A percentile compares a stretch with the other conserved stretches of the same genome.
Evolutionary conservation across 2,797 vertebrate genomes (phyloP).

Genomic region (Lophius americanus): DNA sequence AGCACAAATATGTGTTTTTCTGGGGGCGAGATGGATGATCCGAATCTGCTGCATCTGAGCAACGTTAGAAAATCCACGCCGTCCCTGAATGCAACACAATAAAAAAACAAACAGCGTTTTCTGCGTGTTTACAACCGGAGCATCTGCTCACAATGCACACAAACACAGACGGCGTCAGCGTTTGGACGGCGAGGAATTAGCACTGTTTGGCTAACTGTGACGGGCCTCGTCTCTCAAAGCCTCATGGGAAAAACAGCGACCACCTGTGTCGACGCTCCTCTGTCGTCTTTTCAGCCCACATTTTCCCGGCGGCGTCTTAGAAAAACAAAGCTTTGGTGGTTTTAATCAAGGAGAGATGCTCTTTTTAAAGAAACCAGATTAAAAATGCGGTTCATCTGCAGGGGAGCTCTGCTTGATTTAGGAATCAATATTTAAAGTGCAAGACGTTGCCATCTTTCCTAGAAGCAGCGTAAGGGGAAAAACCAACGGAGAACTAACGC

Average conservation of each 20-base stretch:
- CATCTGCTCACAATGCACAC: slow-evolving; percentile 57
- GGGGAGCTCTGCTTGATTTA: neutral
- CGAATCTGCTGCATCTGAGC: slow-evolving; percentile 21
- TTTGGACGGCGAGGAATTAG: slow-evolving; percentile 53
- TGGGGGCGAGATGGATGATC: neutral
- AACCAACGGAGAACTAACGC: too few relatives aligned
- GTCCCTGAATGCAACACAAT: slow-evolving; percentile 43
- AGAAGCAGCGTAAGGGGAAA: neutral
- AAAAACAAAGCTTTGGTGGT: too few relatives aligned
- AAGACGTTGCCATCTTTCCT: neutral
- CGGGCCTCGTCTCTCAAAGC: slow-evolving; percentile 57
- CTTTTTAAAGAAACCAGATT: neutral
- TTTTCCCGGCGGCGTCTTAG: too few relatives aligned
- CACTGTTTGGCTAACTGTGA: slow-evolving; percentile 62
- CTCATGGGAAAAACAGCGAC: slow-evolving; percentile 43
- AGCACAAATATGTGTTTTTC: slow-evolving; percentile 10
- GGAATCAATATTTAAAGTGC: neutral
- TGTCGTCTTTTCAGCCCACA: neutral
- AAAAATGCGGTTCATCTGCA: neutral
- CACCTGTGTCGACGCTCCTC: slow-evolving; percentile 47
- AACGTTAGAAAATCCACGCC: slow-evolving; percentile 15
- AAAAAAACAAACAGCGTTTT: slow-evolving; percentile 54
- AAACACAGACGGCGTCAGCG: slow-evolving; percentile 46
- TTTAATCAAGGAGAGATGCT: neutral
- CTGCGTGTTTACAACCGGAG: slow-evolving; percentile 49